phyloP scores from a whole-genome alignment of 2,113 vertebrate genomes.

The Etheostoma cragini region DNA sequence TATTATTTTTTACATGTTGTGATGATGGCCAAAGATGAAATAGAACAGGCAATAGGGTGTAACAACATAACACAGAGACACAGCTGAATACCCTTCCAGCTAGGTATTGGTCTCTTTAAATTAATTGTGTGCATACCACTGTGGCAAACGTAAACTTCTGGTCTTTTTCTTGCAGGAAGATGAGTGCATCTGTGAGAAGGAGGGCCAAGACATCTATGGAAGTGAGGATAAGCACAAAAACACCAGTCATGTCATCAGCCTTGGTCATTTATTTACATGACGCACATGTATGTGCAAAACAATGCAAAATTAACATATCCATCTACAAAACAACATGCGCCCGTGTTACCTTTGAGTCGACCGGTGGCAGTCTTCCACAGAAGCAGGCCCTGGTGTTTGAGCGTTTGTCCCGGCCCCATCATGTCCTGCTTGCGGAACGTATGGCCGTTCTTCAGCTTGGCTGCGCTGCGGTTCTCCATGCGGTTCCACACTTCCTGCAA shows the following conservation, averaged over 20 bases:
- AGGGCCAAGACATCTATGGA: conserved; percentile 90
- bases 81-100: not conserved
- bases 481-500: conserved; percentile 90
- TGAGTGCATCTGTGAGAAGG: conserved; percentile 89
- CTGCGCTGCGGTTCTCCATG: conserved; percentile 92
- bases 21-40: not conserved
- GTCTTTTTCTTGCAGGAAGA: conserved; percentile 96
- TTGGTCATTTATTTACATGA: not conserved
- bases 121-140: conserved; percentile 85
- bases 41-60: not conserved
- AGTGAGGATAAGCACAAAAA: conserved; percentile 12
- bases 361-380: conserved; percentile 97
- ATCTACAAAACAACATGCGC: not conserved
- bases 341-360: conserved; percentile 91
- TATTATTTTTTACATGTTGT: not conserved
- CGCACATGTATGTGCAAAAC: not conserved
- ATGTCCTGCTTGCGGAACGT: conserved; percentile 94
- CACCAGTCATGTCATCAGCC: not conserved
- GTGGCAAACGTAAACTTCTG: conserved; percentile 94
- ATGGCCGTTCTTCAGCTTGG: conserved; percentile 92
- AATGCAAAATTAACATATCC: not conserved
- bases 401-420: conserved; percentile 83
- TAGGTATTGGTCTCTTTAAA: too few species aligned
- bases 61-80: not conserved
- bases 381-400: conserved; percentile 90